Percentiles rank a stretch among this genome's conserved stretches.
Conservation (phyloP, 2,888 invertebrate species). For the Belgica antarctica region DNA sequence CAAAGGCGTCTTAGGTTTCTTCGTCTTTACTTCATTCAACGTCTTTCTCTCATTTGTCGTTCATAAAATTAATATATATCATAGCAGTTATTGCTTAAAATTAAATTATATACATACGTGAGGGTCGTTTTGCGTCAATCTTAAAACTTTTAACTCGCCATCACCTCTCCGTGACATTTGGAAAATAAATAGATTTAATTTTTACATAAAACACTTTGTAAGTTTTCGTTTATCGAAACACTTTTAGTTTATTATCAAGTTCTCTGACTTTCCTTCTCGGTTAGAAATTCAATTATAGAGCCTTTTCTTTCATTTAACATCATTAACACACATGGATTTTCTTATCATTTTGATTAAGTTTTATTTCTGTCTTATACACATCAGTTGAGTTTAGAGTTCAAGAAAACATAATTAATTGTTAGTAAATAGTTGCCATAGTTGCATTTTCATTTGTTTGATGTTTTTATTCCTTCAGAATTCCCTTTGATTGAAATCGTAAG, state of each 20-base stretch:
- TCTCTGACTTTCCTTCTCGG: background rate
- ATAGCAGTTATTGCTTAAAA: constrained; percentile 42
- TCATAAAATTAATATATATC: constrained; percentile 44
- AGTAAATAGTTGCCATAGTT: constrained; percentile 42
- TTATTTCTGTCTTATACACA: background rate
- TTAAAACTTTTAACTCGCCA: background rate
- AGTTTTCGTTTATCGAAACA: background rate
- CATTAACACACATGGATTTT: constrained; percentile 25
- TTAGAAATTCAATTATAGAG: constrained; percentile 8
- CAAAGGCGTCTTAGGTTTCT: background rate
- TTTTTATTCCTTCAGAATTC: background rate
- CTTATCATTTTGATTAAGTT: constrained; percentile 14
- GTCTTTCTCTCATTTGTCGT: constrained; percentile 26
- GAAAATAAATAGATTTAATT: background rate
- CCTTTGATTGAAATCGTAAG: too few relatives aligned
- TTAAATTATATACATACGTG: constrained; percentile 43
- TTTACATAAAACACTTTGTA: constrained; percentile 21
- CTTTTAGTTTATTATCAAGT: too few relatives aligned
- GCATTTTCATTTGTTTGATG: background rate
- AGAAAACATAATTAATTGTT: background rate
- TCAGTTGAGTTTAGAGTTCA: background rate
- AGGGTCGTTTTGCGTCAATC: background rate
- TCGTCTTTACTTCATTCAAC: constrained; percentile 37
- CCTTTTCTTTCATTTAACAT: background rate
- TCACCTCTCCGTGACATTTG: background rate